These are phyloP conservation scores for Pammene fasciana DNA, from an alignment of 2,888 invertebrate genomes.

Conservation along the genomic window DNA sequence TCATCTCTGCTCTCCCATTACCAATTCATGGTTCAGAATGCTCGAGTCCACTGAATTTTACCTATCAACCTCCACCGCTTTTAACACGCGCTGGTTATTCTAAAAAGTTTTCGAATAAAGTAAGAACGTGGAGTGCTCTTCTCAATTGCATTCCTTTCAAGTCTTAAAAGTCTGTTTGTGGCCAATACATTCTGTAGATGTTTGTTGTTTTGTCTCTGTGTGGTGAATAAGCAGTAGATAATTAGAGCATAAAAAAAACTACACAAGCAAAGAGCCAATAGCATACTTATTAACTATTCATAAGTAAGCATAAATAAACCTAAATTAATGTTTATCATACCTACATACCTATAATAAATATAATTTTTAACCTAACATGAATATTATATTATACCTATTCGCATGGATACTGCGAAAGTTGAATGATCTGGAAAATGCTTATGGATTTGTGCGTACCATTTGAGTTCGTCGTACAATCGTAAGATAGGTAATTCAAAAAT, in stretches of 20 bases:
- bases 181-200: neutral
- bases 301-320: too few species aligned
- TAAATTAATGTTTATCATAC: too few species aligned
- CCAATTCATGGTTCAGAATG: slow-evolving; percentile 65
- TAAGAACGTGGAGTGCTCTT: slow-evolving; percentile 23
- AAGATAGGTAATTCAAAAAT: too few species aligned
- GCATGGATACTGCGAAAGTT: too few species aligned
- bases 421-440: too few species aligned
- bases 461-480: too few species aligned
- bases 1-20: slow-evolving; percentile 62
- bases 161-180: slow-evolving; percentile 5
- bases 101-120: slow-evolving; percentile 31
- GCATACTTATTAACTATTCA: too few species aligned
- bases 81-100: slow-evolving; percentile 46
- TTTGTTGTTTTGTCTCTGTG: neutral
- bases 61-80: slow-evolving; percentile 54
- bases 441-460: too few species aligned
- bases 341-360: too few species aligned
- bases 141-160: slow-evolving; percentile 5
- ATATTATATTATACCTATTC: too few species aligned
- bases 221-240: neutral
- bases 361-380: too few species aligned
- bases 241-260: neutral
- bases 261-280: neutral
- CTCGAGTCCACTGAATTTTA: slow-evolving; percentile 53